Conservation (phyloP, 2,113 vertebrate genomes). For the Brachionichthys hirsutus region DNA sequence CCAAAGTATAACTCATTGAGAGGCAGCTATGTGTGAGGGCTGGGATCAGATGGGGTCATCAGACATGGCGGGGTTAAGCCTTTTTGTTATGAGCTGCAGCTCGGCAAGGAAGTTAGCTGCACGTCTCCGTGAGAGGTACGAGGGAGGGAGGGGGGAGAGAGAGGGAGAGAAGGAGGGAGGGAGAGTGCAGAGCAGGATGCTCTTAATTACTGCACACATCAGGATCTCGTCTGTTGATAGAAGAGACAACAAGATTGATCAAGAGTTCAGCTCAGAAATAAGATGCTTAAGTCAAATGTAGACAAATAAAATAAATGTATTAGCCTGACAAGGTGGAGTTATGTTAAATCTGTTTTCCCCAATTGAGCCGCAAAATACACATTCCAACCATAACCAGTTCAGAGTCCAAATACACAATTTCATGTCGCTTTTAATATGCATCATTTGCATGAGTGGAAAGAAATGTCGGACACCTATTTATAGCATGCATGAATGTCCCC, state of each 20-base stretch:
- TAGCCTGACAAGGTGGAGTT: too few relatives aligned
- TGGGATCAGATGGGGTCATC: conserved; percentile 59
- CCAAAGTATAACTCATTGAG: conserved; percentile 43
- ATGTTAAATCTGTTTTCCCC: background rate
- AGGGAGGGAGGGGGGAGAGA: background rate
- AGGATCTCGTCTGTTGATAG: conserved; percentile 5
- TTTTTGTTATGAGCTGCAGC: conserved; percentile 15
- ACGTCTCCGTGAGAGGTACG: conserved; percentile 8
- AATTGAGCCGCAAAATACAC: background rate
- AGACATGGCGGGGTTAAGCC: conserved; percentile 32
- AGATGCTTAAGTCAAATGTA: background rate
- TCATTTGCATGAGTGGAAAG: conserved; percentile 24
- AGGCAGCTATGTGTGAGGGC: conserved; percentile 48
- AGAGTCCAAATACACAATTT: background rate
- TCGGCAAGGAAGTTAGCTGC: conserved; percentile 18
- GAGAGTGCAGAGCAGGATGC: background rate
- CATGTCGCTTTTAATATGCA: conserved; percentile 3
- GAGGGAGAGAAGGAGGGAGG: background rate
- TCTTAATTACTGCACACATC: conserved; percentile 27
- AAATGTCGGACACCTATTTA: conserved; percentile 49
- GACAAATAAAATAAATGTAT: background rate
- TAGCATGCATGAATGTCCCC: conserved; percentile 24
- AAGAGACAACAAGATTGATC: background rate
- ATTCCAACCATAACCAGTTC: background rate
- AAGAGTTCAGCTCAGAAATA: background rate